A percentile compares a stretch with the other conserved stretches of the same genome.
These are phyloP conservation scores for Sturmia bella DNA, from an alignment of 2,888 invertebrate genomes.

Conservation along the genomic window DNA sequence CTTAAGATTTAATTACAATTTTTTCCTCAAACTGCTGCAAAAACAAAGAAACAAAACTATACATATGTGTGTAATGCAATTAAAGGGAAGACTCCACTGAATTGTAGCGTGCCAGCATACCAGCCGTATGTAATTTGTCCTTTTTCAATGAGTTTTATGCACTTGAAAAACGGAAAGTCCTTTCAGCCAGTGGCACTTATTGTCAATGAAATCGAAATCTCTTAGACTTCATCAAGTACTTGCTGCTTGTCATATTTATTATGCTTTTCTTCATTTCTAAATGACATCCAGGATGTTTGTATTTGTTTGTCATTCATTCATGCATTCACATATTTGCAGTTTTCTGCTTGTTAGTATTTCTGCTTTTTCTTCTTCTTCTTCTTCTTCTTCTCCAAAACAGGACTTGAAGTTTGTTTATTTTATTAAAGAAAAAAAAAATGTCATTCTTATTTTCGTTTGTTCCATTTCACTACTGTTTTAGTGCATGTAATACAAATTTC, in stretches of 20 bases:
- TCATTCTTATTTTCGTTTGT: slow-evolving; percentile 64
- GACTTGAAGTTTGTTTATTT: slow-evolving; percentile 39
- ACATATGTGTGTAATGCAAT: slow-evolving; percentile 8
- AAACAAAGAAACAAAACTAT: background rate
- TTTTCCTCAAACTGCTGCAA: slow-evolving; percentile 27
- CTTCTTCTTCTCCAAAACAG: no score
- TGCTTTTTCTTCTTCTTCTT: no score
- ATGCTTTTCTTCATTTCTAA: slow-evolving; percentile 16
- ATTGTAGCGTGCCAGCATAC: slow-evolving; percentile 69
- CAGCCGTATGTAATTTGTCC: slow-evolving; percentile 54
- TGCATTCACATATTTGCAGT: slow-evolving; percentile 69
- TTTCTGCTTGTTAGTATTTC: slow-evolving; percentile 2
- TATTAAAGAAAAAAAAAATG: slow-evolving; percentile 52
- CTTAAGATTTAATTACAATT: slow-evolving; percentile 63
- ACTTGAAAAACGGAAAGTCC: slow-evolving; percentile 56
- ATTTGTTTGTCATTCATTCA: slow-evolving; percentile 63
- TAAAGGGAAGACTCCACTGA: slow-evolving; percentile 48
- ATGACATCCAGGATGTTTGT: slow-evolving; percentile 65
- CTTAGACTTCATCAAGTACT: slow-evolving; percentile 2
- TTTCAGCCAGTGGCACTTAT: slow-evolving; percentile 32
- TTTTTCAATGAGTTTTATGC: slow-evolving; percentile 50
- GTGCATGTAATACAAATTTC: slow-evolving; percentile 73
- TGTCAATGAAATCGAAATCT: slow-evolving; percentile 17
- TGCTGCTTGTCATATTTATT: slow-evolving; percentile 52
- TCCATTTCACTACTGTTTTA: slow-evolving; percentile 68